A percentile compares a stretch with the other conserved stretches of the same genome.
These are phyloP conservation scores for Lacerta bilineata DNA, from an alignment of 2,797 vertebrate genomes.

Conservation along the genomic window DNA sequence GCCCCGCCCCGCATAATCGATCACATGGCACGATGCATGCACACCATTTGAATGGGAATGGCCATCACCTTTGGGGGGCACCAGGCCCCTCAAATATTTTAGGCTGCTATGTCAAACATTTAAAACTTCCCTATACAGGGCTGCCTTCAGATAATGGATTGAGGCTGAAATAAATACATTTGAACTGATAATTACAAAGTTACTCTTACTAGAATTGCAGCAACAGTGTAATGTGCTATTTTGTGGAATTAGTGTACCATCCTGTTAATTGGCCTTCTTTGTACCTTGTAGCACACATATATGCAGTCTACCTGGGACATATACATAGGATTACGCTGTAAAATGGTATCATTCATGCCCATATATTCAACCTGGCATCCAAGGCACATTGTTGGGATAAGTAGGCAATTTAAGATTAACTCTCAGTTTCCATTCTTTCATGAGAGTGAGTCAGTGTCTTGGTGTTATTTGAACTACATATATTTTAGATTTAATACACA, in stretches of 20 bases:
- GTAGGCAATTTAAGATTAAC: constrained; percentile 64
- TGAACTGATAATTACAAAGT: constrained; percentile 5
- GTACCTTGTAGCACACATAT: background rate
- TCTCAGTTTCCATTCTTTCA: constrained; percentile 72
- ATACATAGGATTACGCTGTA: background rate
- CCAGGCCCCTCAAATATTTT: no score
- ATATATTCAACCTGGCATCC: constrained; percentile 38
- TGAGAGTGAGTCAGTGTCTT: constrained; percentile 64
- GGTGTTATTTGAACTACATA: constrained; percentile 64
- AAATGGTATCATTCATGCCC: background rate
- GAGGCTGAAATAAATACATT: background rate
- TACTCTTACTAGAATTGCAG: background rate
- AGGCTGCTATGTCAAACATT: no score
- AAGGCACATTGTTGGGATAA: constrained; percentile 53
- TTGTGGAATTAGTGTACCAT: background rate
- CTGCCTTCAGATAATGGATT: background rate
- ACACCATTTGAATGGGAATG: no score
- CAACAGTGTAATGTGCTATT: background rate
- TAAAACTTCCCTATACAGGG: no score
- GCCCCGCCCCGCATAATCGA: no score
- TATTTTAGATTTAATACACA: constrained; percentile 59
- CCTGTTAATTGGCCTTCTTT: background rate
- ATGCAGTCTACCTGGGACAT: background rate
- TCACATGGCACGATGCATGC: no score
- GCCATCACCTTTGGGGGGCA: no score